Evolutionary conservation across 2,888 invertebrate genomes (phyloP).

Genomic region (Ophion ventricosus): DNA sequence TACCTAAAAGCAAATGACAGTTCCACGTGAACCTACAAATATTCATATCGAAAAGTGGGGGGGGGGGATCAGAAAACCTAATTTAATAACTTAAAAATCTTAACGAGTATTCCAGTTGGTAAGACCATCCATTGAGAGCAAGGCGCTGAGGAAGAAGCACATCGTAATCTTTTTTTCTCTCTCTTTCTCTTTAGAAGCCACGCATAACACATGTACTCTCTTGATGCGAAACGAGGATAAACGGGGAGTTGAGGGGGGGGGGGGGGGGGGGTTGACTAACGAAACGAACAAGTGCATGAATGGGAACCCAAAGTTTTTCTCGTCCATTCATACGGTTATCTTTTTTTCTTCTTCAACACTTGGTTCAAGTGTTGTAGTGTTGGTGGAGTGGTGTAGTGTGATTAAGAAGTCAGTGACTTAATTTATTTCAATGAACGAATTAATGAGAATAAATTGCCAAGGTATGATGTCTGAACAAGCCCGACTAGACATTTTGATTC

Average conservation of each 20-base stretch:
- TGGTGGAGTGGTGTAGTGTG: background rate
- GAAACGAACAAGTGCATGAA: background rate
- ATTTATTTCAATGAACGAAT: no score
- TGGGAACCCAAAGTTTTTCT: background rate
- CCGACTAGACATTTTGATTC: no score
- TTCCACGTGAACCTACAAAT: background rate
- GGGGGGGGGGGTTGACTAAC: background rate
- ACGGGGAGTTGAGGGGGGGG: constrained; percentile 16
- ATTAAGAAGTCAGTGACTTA: background rate
- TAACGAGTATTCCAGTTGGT: constrained; percentile 29
- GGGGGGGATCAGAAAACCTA: background rate
- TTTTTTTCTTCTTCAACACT: background rate
- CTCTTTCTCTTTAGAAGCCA: background rate
- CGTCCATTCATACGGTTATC: background rate
- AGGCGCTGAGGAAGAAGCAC: constrained; percentile 30
- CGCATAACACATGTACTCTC: constrained; percentile 20
- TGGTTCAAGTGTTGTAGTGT: background rate
- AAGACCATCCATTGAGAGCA: constrained; percentile 45
- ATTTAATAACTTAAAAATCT: constrained; percentile 32
- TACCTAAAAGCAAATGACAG: background rate
- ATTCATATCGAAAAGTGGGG: background rate
- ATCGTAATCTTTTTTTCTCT: constrained; percentile 21
- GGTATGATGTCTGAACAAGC: no score
- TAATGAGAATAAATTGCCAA: no score
- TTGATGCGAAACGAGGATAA: constrained; percentile 49